Conservation (phyloP, 2,888 invertebrate genomes). For the Leptopilina myrica region DNA sequence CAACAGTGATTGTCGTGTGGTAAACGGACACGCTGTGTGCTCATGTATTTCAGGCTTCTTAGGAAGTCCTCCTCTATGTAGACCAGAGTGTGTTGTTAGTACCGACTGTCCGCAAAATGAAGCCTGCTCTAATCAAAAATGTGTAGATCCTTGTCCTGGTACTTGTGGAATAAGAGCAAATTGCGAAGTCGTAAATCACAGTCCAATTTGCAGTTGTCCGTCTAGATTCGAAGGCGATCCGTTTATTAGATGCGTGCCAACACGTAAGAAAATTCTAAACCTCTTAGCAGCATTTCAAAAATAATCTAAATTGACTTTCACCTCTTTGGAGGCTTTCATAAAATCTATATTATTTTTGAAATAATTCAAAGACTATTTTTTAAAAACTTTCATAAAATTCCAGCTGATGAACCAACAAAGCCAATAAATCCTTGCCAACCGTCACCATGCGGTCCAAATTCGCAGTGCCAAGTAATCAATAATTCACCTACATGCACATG, state of each 20-base stretch:
- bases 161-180: constrained; percentile 87
- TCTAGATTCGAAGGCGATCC: constrained; percentile 85
- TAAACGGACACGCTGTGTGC: constrained; percentile 85
- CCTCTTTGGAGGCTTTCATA: background rate
- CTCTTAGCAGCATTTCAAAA: too few relatives aligned
- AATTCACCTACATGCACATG: constrained; percentile 75
- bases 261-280: constrained; percentile 70
- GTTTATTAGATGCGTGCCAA: constrained; percentile 82
- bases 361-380: background rate
- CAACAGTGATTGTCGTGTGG: constrained; percentile 85
- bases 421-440: constrained; percentile 81
- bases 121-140: constrained; percentile 88
- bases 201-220: constrained; percentile 88
- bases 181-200: constrained; percentile 88
- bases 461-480: constrained; percentile 79
- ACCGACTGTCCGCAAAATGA: constrained; percentile 86
- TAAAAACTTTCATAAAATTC: background rate
- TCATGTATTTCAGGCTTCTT: constrained; percentile 83
- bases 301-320: too few relatives aligned
- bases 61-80: constrained; percentile 87
- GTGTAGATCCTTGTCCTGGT: constrained; percentile 91
- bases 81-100: constrained; percentile 87
- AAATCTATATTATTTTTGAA: background rate
- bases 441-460: constrained; percentile 78
- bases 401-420: constrained; percentile 74